Percentiles rank a stretch among this genome's conserved stretches.
phyloP scores from a whole-genome alignment of 2,113 vertebrate species.

The Eretmochelys imbricata region DNA sequence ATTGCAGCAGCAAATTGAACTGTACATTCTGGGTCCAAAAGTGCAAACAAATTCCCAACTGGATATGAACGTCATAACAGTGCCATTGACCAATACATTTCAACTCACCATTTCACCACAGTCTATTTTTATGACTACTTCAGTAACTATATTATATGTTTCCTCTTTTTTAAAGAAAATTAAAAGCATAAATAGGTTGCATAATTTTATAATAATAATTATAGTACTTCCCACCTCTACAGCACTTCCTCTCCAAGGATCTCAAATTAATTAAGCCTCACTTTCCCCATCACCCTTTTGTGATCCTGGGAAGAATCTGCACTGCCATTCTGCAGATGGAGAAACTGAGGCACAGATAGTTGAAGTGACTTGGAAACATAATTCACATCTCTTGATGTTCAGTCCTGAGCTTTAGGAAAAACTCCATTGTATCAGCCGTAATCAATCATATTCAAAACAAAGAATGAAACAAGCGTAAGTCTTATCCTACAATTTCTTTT shows the following conservation, averaged over 20 bases:
- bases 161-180: slow-evolving; percentile 48
- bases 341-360: not conserved
- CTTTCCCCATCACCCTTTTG: not conserved
- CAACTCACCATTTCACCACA: not conserved
- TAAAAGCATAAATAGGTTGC: not conserved
- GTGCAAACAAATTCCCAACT: not conserved
- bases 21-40: not conserved
- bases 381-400: not conserved
- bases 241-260: not conserved
- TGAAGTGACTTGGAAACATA: not conserved
- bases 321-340: not conserved
- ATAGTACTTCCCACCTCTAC: not conserved
- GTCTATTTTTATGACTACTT: slow-evolving; percentile 19
- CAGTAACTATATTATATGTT: not conserved
- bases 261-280: not conserved
- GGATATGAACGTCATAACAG: not conserved
- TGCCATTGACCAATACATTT: not conserved
- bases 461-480: not conserved
- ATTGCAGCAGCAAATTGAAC: not conserved
- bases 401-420: not conserved
- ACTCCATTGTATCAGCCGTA: not conserved
- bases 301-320: not conserved
- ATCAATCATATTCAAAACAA: not conserved
- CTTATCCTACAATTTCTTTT: not conserved
- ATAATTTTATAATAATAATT: not conserved